Base-by-base conservation (phyloP, 2,888 invertebrate genomes). In the Nephrotoma flavescens region DNA sequence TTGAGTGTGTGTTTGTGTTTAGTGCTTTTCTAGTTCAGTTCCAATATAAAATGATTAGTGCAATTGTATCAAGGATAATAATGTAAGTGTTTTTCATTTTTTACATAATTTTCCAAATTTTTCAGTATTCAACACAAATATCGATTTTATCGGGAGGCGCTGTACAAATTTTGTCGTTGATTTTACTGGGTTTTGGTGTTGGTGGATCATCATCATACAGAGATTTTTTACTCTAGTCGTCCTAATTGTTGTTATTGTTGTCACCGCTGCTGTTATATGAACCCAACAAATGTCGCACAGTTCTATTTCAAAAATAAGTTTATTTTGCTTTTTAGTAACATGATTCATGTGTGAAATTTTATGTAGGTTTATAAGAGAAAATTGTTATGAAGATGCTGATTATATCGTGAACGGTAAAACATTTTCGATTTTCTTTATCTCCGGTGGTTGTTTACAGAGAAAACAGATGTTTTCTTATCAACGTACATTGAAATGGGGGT, bases 31-130 rank as follows among this genome's bases (percentile, higher is more conserved):
- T 71, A 71, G 9, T 71, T 11, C 6, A 71, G 31, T 31, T 31
- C 71, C 31, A 41, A 83, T 9, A 41, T 45, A 90, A 87, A 87
- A 91, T 91, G 91, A 91, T 91, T 88, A 91, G 90, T 88, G 90
- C 90, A 87, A 89, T 91, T 87, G 89, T 91, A 88, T 91, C 91
- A 83, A 90, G 91, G 47, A 89, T 91, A 86, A 89, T 91, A 88
- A 91, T 91, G 91, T 91, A 89, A 91, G 91, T 91, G 90, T 42
- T 31, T 19, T 6, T 31, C 1, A 31, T 31, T 31, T 31, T 71
- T 71, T 71, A 31, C 71, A 31, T 71, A 31, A 31, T 71, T 31
- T 52, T 52, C 15, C 52, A 31, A 19, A 31, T 71, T 71, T 31
- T 71, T 71, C 31, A 19, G 15, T 31, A 31, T 9, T 71, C 71